Evolutionary conservation across 2,113 vertebrate species (phyloP).

Genomic region (Vulpes vulpes): DNA sequence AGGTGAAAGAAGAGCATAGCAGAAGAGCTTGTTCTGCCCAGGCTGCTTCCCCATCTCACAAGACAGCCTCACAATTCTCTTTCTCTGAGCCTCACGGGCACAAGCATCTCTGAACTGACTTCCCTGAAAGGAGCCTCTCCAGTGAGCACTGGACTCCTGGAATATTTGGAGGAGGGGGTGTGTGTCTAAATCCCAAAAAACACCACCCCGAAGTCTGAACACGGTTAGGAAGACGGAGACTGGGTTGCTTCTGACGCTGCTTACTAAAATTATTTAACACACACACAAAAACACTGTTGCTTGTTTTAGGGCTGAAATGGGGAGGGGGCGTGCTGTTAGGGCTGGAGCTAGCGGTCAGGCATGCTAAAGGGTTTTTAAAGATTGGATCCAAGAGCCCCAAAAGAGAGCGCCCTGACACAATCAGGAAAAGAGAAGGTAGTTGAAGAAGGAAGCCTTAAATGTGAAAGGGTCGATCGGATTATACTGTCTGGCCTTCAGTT

Average conservation of each 20-base stretch:
- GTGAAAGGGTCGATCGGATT: neutral
- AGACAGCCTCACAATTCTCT: neutral
- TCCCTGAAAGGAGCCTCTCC: neutral
- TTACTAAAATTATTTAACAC: neutral
- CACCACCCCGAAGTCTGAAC: neutral
- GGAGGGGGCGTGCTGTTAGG: neutral
- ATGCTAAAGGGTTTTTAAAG: neutral
- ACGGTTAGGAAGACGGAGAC: neutral
- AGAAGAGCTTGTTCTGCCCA: neutral
- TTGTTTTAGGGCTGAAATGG: neutral
- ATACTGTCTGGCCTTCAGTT: neutral
- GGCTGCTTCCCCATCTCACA: neutral
- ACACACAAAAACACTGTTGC: neutral
- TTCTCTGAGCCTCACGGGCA: neutral
- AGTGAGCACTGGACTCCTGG: neutral
- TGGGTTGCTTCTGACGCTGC: neutral
- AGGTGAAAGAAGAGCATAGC: fast-evolving
- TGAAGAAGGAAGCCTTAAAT: neutral
- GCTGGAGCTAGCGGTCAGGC: neutral
- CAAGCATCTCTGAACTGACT: neutral
- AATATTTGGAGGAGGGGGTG: neutral
- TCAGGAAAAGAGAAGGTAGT: neutral
- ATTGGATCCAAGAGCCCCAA: neutral
- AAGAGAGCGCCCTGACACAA: neutral
- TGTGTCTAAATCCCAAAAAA: neutral